Evolutionary conservation across 2,797 vertebrate genomes (phyloP).

Genomic region (Furcifer pardalis): DNA sequence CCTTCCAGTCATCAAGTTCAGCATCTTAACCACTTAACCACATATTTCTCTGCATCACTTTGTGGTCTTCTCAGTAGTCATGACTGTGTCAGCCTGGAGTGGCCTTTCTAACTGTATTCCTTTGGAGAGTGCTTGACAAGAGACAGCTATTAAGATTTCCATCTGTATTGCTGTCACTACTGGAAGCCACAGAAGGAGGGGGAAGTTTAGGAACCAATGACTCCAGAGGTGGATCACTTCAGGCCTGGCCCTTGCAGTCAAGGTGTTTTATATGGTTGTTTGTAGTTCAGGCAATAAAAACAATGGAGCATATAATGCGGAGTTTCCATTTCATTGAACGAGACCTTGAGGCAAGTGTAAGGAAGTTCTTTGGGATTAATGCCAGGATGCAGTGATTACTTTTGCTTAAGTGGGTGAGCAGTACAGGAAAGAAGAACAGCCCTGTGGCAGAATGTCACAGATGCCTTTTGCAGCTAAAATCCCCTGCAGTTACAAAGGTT

Average conservation of each 20-base stretch:
- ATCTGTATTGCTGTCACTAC: not conserved
- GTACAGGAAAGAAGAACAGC: not conserved
- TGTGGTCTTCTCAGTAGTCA: not conserved
- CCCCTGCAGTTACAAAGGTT: not conserved
- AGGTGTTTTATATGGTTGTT: conserved; percentile 17
- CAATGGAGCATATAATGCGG: conserved; percentile 21
- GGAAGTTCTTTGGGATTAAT: conserved; percentile 11
- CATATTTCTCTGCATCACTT: not conserved
- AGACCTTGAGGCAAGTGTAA: conserved; percentile 25
- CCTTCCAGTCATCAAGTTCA: no score
- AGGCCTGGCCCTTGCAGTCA: not conserved
- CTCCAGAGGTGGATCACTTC: not conserved
- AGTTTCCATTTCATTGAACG: conserved; percentile 27
- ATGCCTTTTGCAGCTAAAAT: not conserved
- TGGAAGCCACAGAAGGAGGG: not conserved
- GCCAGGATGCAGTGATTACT: not conserved
- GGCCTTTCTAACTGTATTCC: not conserved
- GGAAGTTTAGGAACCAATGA: not conserved
- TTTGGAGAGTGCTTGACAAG: not conserved
- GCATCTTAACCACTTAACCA: no score
- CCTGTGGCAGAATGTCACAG: not conserved
- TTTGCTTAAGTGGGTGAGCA: conserved; percentile 4
- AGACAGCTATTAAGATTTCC: not conserved
- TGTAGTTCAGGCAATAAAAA: conserved; percentile 33
- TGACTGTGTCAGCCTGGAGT: not conserved